Conservation (phyloP, 2,797 vertebrate genomes). For the Eupleurogrammus muticus region DNA sequence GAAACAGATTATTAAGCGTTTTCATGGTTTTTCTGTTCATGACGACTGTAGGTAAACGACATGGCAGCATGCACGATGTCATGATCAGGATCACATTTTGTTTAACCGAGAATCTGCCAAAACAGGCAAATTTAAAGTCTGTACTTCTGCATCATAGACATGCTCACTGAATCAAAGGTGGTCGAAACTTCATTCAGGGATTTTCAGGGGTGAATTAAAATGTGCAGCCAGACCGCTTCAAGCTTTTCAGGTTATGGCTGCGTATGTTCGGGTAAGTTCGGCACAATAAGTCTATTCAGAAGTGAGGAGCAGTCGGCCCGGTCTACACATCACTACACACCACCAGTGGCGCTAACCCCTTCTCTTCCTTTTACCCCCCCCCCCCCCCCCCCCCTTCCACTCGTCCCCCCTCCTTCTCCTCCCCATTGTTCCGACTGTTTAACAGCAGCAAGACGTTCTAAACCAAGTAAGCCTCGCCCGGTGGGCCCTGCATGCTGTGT, state of each 20-base stretch:
- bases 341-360: constrained; percentile 54
- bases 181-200: not conserved
- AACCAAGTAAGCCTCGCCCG: constrained; percentile 87
- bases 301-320: not conserved
- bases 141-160: not conserved
- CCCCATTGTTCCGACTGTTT: constrained; percentile 59
- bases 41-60: not conserved
- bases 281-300: not conserved
- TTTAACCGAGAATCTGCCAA: not conserved
- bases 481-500: constrained; percentile 82
- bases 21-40: not conserved
- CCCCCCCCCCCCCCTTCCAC: constrained; percentile 36
- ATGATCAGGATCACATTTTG: not conserved
- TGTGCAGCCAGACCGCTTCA: not conserved
- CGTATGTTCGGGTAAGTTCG: not conserved
- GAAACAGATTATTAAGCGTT: not conserved
- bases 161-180: not conserved
- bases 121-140: not conserved
- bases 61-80: not conserved
- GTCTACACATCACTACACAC: not conserved
- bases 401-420: constrained; percentile 39
- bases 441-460: constrained; percentile 90
- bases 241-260: not conserved
- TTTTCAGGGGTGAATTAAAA: too few relatives aligned
- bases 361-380: constrained; percentile 56